These are phyloP conservation scores for Apotomis betuletana DNA, from an alignment of 2,888 invertebrate species.

Conservation along the genomic window DNA sequence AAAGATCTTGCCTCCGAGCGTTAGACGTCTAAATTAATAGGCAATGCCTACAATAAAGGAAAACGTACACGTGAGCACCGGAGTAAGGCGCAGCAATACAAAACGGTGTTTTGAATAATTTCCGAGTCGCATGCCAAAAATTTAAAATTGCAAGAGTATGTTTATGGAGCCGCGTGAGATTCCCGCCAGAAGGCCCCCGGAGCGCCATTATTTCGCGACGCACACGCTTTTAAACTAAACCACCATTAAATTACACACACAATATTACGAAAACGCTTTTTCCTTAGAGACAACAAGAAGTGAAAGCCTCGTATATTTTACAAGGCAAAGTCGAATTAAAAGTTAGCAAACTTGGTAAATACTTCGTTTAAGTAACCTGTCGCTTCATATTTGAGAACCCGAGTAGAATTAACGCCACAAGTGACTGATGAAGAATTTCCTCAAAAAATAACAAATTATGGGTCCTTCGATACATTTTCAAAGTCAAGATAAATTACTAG, in stretches of 20 bases:
- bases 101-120: slow-evolving; percentile 63
- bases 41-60: slow-evolving; percentile 48
- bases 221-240: slow-evolving; percentile 71
- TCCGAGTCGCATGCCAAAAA: slow-evolving; percentile 63
- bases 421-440: not conserved
- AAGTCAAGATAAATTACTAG: no score
- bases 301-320: slow-evolving; percentile 24
- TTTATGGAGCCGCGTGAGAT: slow-evolving; percentile 54
- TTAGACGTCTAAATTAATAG: slow-evolving; percentile 24
- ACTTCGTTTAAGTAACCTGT: slow-evolving; percentile 29
- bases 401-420: slow-evolving; percentile 1
- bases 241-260: slow-evolving; percentile 61
- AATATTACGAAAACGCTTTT: slow-evolving; percentile 55
- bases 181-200: slow-evolving; percentile 53
- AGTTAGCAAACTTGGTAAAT: slow-evolving; percentile 17
- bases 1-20: not conserved
- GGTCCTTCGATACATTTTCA: not conserved
- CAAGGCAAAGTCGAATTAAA: slow-evolving; percentile 27
- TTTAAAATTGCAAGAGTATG: slow-evolving; percentile 67
- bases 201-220: slow-evolving; percentile 63
- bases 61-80: slow-evolving; percentile 46
- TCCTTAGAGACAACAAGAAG: slow-evolving; percentile 47
- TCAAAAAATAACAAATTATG: not conserved
- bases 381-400: slow-evolving; percentile 5
- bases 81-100: slow-evolving; percentile 53